phyloP scores from a whole-genome alignment of 2,797 vertebrate species.

The Sylvia borin region DNA sequence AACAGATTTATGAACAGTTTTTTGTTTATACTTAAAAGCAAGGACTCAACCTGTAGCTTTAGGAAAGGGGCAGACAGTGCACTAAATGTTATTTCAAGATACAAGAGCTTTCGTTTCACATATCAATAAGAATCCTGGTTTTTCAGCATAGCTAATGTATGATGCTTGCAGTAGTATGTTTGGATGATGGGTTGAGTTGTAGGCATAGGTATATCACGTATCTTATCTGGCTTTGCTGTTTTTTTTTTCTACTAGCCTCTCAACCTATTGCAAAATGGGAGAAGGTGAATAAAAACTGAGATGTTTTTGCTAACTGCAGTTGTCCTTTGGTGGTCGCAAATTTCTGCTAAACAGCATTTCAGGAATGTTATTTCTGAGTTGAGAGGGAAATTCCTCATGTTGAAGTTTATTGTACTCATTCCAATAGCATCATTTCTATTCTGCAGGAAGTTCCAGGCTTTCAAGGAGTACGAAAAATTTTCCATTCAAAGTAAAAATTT shows the following conservation, averaged over 20 bases:
- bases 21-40: background rate
- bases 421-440: background rate
- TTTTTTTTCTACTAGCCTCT: background rate
- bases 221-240: background rate
- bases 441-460: background rate
- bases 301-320: background rate
- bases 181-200: background rate
- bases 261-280: background rate
- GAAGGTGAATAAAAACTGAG: background rate
- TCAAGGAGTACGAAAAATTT: background rate
- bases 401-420: background rate
- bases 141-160: background rate
- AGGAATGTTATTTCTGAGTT: background rate
- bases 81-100: background rate
- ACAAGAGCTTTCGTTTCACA: background rate
- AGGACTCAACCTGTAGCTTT: background rate
- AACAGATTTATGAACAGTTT: background rate
- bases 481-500: background rate
- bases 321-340: background rate
- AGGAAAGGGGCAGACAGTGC: background rate
- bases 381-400: background rate
- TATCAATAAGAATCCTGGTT: background rate
- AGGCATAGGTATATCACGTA: background rate
- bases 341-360: background rate
- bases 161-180: background rate